phyloP scores from a whole-genome alignment of 2,113 vertebrate genomes.

The Microtus oregoni region DNA sequence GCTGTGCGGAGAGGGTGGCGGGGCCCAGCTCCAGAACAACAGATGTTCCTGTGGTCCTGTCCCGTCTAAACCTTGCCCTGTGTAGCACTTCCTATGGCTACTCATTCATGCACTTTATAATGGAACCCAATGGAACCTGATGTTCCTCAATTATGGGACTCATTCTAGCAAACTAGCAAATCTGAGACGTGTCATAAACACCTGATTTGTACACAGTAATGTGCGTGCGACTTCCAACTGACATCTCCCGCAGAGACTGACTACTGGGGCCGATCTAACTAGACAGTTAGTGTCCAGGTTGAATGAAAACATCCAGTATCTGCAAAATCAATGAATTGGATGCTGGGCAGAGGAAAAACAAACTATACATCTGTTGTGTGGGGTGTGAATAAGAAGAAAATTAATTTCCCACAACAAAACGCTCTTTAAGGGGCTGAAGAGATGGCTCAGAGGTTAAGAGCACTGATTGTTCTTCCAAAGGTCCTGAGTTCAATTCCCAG shows the following conservation, averaged over 20 bases:
- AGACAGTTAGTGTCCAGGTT: background rate
- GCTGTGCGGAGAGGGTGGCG: background rate
- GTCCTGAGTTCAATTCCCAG: too few relatives aligned
- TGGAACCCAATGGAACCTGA: background rate
- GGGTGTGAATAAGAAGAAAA: background rate
- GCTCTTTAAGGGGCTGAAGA: background rate
- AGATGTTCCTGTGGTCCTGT: background rate
- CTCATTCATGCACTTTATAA: background rate
- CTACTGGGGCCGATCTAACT: too few relatives aligned
- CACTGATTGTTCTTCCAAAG: too few relatives aligned
- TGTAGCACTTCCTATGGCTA: background rate
- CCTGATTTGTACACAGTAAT: background rate
- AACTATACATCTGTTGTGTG: background rate
- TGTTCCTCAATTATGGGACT: background rate
- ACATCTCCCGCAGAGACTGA: background rate
- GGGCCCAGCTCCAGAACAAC: background rate
- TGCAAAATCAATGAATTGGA: background rate
- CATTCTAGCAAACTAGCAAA: background rate
- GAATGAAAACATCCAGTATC: background rate
- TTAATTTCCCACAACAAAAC: conserved; percentile 16
- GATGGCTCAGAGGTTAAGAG: too few relatives aligned
- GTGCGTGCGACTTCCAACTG: background rate
- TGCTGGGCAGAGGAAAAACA: background rate
- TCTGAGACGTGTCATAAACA: background rate
- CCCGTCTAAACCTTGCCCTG: background rate